Evolutionary conservation across 2,888 invertebrate species (phyloP), one percentile per base, ranked within the genome.

Genomic region (Sylvicola cinctus): DNA sequence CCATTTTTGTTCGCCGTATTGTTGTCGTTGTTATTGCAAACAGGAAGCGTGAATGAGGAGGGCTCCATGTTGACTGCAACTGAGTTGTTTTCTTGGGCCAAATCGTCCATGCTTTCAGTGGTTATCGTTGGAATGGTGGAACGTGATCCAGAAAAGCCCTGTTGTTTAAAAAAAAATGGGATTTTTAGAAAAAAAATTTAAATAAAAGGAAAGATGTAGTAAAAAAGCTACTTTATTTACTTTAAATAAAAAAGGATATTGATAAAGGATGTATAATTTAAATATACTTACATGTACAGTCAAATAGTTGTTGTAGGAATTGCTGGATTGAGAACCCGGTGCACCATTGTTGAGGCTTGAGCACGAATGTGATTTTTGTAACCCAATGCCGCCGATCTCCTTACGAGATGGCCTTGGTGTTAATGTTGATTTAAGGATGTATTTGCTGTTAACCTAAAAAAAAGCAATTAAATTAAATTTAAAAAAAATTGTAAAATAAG

Each of bases 381-480:
- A 61, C 41, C 63, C 63, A 23, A 62, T 65, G 2, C 61, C 58
- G 36, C 63, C 68, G 43, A 76, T 57, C 45, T 78, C 74, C 43
- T 72, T 77, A 27, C 84, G 63, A 8, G 74, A 72, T 39, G 80
- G 55, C 35, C 74, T 68, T 4, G 84, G 84, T 0, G 84, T 84
- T 39, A 85, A 50, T 1, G 84, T 81, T 29, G 80, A 79, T 59
- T 79, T 81, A 17, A 85, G 54, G 35, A 85, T 84, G 46, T 84
- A 77, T 49, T 78, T 81, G 51, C 81, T 80, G 53, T 74, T 80
- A 3, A 36, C 36, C 36, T 36, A 16, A 12, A 26, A 34, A 8
- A 34, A 16, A 28, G 4, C 12, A 13, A 28, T 25, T 25, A 28
- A 28, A 28, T 5, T 28, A 8, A 28, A 8, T 4, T n/a, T 28